Conservation (phyloP, 2,888 invertebrate species). For the Alviniconcha strummeri region DNA sequence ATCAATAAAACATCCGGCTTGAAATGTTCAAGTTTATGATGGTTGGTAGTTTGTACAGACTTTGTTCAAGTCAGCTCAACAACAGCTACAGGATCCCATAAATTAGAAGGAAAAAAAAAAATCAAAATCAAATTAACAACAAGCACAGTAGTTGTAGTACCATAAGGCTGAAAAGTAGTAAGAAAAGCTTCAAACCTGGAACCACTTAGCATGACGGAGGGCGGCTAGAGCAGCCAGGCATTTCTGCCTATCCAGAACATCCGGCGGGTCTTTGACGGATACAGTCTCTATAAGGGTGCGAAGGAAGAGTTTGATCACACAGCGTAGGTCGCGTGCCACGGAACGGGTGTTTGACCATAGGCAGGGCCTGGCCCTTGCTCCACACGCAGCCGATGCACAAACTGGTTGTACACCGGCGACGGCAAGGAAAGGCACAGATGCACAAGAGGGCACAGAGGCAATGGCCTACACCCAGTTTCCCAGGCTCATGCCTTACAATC, state of each 20-base stretch:
- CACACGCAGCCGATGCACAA: not conserved
- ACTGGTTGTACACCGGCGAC: slow-evolving; percentile 1
- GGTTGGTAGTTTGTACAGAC: slow-evolving; percentile 4
- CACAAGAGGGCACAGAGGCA: not conserved
- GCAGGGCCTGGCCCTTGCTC: slow-evolving; percentile 25
- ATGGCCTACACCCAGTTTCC: not conserved
- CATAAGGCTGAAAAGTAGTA: slow-evolving; percentile 38
- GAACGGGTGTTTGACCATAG: slow-evolving; percentile 74
- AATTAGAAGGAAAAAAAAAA: not conserved
- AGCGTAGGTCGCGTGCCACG: slow-evolving; percentile 42
- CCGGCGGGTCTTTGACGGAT: slow-evolving; percentile 83
- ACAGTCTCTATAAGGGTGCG: slow-evolving; percentile 67
- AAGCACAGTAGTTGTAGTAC: slow-evolving; percentile 38
- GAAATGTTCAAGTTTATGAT: slow-evolving; percentile 24
- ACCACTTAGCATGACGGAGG: slow-evolving; percentile 99
- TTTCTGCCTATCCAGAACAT: slow-evolving; percentile 98
- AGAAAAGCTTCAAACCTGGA: slow-evolving; percentile 87
- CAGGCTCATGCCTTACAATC: too few species aligned
- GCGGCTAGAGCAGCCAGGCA: slow-evolving; percentile 99
- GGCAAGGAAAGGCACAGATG: not conserved
- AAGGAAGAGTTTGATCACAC: slow-evolving; percentile 43
- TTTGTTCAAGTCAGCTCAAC: not conserved
- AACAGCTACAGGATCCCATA: not conserved
- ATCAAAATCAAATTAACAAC: not conserved
- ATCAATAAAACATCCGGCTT: not conserved